Percentiles rank a stretch among this genome's conserved stretches.
These are phyloP conservation scores for Stomatorhinus ivindoensis DNA, from an alignment of 2,113 vertebrate genomes.

Conservation along the genomic window DNA sequence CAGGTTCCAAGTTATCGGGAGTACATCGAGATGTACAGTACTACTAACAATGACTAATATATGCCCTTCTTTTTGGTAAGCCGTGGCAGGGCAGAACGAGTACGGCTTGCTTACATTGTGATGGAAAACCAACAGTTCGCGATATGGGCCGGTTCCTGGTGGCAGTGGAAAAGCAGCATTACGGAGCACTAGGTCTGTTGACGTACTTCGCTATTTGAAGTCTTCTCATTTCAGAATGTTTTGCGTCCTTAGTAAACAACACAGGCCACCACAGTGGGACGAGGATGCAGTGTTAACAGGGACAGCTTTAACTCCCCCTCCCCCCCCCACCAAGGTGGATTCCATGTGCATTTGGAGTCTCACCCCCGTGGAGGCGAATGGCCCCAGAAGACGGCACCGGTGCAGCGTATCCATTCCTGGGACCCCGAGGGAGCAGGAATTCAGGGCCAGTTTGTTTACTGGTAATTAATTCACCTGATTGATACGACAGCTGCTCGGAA, in stretches of 20 bases:
- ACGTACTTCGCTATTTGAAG: not conserved
- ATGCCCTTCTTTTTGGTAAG: not conserved
- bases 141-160: not conserved
- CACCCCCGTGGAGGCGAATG: not conserved
- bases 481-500: slow-evolving; percentile 59
- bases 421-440: slow-evolving; percentile 22
- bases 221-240: not conserved
- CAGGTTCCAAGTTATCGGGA: not conserved
- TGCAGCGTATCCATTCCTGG: slow-evolving; percentile 26
- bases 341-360: not conserved
- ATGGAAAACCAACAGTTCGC: not conserved
- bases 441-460: slow-evolving; percentile 61
- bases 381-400: not conserved
- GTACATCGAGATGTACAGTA: too few relatives aligned
- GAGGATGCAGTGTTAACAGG: not conserved
- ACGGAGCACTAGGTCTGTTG: not conserved
- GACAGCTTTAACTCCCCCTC: not conserved
- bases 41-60: not conserved
- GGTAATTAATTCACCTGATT: slow-evolving; percentile 67
- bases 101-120: not conserved
- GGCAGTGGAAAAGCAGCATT: not conserved
- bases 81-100: not conserved
- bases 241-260: not conserved
- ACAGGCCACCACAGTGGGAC: not conserved
- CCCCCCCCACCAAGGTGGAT: not conserved